Conservation (phyloP, 2,888 invertebrate species). For the Nemapogon koenigi region DNA sequence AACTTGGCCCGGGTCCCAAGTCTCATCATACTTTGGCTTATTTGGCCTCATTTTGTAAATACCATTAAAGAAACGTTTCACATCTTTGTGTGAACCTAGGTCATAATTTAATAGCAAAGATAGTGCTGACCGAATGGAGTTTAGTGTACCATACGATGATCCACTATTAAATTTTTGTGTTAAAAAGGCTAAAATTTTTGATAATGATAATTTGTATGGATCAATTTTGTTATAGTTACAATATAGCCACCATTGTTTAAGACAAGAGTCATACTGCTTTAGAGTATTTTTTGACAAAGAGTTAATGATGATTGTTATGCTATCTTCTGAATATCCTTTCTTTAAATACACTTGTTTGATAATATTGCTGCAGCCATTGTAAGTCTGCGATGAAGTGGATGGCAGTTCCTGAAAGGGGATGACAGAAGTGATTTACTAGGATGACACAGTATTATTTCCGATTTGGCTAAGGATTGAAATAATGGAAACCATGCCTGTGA, state of each 20-base stretch:
- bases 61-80: background rate
- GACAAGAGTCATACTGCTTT: slow-evolving; percentile 2
- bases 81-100: background rate
- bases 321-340: background rate
- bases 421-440: background rate
- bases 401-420: slow-evolving; percentile 2
- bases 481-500: slow-evolving; percentile 6
- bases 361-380: background rate
- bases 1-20: slow-evolving; percentile 4
- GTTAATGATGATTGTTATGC: background rate
- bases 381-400: background rate
- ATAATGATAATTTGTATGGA: background rate
- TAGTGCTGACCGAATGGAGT: background rate
- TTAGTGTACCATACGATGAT: slow-evolving; percentile 1
- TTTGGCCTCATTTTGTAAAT: slow-evolving; percentile 8
- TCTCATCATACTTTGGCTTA: slow-evolving; percentile 8
- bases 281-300: background rate
- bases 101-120: background rate
- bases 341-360: background rate
- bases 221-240: background rate
- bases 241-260: slow-evolving; percentile 3
- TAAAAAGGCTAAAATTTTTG: slow-evolving; percentile 1
- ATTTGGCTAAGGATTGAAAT: background rate
- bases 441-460: background rate
- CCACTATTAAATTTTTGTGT: background rate